These are phyloP conservation scores for Polyommatus icarus DNA, from an alignment of 2,888 invertebrate species.

Conservation along the genomic window DNA sequence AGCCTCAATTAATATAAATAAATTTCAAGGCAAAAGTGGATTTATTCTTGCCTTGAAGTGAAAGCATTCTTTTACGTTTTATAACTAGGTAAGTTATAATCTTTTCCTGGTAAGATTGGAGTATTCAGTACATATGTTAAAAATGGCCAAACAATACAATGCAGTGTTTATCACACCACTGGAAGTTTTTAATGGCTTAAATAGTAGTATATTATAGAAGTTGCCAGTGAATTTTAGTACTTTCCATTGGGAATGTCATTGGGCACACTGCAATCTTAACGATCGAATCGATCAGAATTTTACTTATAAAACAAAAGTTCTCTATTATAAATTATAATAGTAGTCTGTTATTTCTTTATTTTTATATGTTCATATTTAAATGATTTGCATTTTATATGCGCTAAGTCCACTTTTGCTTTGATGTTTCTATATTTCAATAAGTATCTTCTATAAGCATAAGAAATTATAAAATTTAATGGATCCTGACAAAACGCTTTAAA, in stretches of 20 bases:
- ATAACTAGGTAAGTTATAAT: neutral
- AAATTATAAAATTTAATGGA: constrained; percentile 16
- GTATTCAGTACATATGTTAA: neutral
- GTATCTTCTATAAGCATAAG: neutral
- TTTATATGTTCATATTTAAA: too few relatives aligned
- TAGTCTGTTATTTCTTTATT: neutral
- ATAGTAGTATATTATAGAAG: too few relatives aligned
- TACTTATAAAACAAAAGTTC: too few relatives aligned
- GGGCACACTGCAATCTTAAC: neutral
- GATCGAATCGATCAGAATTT: neutral
- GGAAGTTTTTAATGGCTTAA: too few relatives aligned
- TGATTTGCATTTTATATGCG: neutral
- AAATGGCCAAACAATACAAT: too few relatives aligned
- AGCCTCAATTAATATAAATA: constrained; percentile 24
- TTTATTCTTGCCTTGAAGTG: neutral
- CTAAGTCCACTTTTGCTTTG: neutral
- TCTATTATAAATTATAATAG: too few relatives aligned
- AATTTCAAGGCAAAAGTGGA: neutral
- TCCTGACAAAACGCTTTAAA: constrained; percentile 30
- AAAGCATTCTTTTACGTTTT: neutral
- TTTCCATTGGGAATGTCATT: neutral
- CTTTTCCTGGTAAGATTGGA: neutral
- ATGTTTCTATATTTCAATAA: constrained; percentile 19
- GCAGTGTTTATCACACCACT: too few relatives aligned
- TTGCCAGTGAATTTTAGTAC: too few relatives aligned